These are phyloP conservation scores for Sphyrna mokarran DNA, from an alignment of 2,113 vertebrate genomes.

Conservation along the genomic window DNA sequence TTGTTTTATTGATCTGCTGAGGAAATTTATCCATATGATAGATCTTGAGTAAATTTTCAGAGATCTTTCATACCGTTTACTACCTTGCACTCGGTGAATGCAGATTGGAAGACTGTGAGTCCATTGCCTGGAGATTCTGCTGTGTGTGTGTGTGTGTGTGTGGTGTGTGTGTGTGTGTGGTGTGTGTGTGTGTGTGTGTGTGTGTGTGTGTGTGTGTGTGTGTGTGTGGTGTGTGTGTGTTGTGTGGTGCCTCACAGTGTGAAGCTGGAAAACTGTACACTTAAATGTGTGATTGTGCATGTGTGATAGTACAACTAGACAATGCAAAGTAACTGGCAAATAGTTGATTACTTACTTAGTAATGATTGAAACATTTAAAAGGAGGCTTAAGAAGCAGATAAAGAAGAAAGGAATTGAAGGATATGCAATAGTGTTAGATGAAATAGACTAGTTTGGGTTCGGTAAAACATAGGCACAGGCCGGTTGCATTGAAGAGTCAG, in stretches of 20 bases:
- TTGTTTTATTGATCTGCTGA: neutral
- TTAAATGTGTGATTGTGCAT: neutral
- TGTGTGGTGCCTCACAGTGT: neutral
- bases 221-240: neutral
- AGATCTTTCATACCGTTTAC: neutral
- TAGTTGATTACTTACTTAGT: neutral
- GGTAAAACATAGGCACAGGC: neutral
- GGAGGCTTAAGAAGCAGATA: neutral
- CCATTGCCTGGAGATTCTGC: neutral
- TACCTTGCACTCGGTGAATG: neutral
- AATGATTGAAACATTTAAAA: neutral
- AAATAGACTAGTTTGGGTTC: neutral
- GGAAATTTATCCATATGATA: neutral
- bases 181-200: neutral
- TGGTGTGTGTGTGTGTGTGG: neutral
- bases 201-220: neutral
- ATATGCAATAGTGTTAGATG: neutral
- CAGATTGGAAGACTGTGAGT: neutral
- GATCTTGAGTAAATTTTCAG: neutral
- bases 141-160: neutral
- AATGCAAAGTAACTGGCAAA: neutral
- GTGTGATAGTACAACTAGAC: neutral
- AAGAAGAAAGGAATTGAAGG: neutral
- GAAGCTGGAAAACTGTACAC: neutral
- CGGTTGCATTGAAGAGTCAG: neutral